These are phyloP conservation scores for Pseudochirops corinnae DNA, from an alignment of 2,797 vertebrate genomes.

Conservation along the genomic window DNA sequence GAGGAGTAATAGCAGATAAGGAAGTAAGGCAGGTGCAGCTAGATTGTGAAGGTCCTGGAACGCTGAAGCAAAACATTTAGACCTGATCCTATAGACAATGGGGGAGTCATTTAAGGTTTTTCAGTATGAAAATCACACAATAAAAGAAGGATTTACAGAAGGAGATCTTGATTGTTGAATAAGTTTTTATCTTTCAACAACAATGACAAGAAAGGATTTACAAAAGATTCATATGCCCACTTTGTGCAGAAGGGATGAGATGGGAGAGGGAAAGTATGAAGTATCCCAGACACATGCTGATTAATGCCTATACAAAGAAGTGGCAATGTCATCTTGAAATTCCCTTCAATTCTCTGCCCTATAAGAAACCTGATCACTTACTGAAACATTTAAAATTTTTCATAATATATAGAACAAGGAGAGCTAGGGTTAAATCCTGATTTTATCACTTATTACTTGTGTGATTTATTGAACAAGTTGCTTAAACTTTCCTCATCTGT, in stretches of 20 bases:
- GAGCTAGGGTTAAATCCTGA: not conserved
- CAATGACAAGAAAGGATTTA: not conserved
- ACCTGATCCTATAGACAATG: conserved; percentile 21
- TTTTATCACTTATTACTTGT: not conserved
- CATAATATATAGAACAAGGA: conserved; percentile 12
- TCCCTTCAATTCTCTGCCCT: not conserved
- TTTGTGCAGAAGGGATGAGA: not conserved
- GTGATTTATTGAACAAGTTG: not conserved
- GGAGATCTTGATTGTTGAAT: no score
- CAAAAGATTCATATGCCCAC: conserved; percentile 21
- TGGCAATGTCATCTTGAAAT: not conserved
- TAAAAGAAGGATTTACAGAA: conserved; percentile 21
- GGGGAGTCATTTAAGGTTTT: conserved; percentile 7
- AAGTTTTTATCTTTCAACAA: no score
- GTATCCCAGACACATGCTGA: not conserved
- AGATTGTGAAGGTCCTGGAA: not conserved
- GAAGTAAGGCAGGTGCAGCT: not conserved
- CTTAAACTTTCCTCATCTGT: not conserved
- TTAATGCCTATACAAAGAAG: not conserved
- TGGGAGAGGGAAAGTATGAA: not conserved
- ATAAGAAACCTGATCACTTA: conserved; percentile 5
- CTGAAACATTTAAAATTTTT: conserved; percentile 40
- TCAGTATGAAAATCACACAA: not conserved
- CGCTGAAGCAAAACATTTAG: conserved; percentile 28
- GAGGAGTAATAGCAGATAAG: not conserved